Percentiles rank a stretch among this genome's conserved stretches.
phyloP scores from a whole-genome alignment of 2,797 vertebrate genomes.

The Botia kubotai region DNA sequence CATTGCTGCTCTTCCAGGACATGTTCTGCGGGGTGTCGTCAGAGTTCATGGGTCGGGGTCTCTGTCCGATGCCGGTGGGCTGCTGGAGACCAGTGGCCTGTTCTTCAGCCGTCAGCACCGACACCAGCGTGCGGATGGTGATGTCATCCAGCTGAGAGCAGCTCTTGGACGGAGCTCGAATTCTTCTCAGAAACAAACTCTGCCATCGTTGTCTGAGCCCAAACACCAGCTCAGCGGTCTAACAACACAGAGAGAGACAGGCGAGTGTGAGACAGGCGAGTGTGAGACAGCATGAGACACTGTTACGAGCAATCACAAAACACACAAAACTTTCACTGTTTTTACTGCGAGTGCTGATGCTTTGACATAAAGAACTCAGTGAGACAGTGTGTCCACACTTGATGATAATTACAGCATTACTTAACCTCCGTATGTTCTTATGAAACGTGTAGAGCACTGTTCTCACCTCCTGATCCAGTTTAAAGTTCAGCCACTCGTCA shows the following conservation, averaged over 20 bases:
- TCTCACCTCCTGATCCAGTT: slow-evolving; percentile 84
- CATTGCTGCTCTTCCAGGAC: slow-evolving; percentile 72
- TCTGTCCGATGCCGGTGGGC: slow-evolving; percentile 93
- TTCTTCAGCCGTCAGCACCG: slow-evolving; percentile 87
- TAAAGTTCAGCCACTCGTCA: slow-evolving; percentile 91
- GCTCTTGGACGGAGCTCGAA: slow-evolving; percentile 85
- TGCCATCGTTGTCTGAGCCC: slow-evolving; percentile 94
- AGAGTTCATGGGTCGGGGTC: slow-evolving; percentile 83
- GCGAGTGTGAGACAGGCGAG: not conserved
- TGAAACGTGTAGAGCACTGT: too few relatives aligned
- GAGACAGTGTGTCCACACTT: too few relatives aligned
- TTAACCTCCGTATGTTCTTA: too few relatives aligned
- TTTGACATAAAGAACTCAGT: too few relatives aligned
- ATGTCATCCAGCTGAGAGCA: slow-evolving; percentile 89
- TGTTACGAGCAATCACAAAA: too few relatives aligned
- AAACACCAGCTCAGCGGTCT: slow-evolving; percentile 85
- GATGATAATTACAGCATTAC: too few relatives aligned
- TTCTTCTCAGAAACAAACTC: slow-evolving; percentile 87
- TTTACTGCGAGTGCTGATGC: too few relatives aligned
- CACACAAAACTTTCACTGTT: too few relatives aligned
- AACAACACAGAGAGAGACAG: not conserved
- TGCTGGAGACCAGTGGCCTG: slow-evolving; percentile 86
- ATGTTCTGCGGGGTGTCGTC: slow-evolving; percentile 75
- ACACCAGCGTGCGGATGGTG: slow-evolving; percentile 82
- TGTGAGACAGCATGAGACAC: too few relatives aligned